These are phyloP conservation scores for Ictidomys tridecemlineatus DNA, from an alignment of 2,113 vertebrate genomes.

Conservation along the genomic window DNA sequence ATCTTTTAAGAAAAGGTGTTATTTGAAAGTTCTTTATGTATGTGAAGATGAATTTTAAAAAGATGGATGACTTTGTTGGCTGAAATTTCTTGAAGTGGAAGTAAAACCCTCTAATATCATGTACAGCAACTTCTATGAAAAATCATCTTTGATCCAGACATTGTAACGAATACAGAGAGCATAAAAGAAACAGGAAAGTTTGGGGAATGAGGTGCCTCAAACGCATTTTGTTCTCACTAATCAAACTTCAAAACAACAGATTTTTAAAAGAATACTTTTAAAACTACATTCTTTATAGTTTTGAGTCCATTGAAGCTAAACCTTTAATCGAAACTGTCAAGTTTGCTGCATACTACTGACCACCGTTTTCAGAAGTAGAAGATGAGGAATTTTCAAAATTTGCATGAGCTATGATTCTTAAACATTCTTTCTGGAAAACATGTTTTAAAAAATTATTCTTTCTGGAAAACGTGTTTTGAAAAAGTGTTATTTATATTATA, in stretches of 20 bases:
- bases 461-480: slow-evolving; percentile 29
- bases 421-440: slow-evolving; percentile 14
- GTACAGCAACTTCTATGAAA: neutral
- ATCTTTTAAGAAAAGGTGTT: slow-evolving; percentile 32
- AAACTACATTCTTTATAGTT: slow-evolving; percentile 10
- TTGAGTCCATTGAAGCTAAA: neutral
- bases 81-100: slow-evolving; percentile 38
- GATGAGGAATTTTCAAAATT: slow-evolving; percentile 2
- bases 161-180: neutral
- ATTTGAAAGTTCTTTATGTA: neutral
- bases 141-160: neutral
- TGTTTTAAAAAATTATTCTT: slow-evolving; percentile 19
- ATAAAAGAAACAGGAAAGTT: neutral
- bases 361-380: slow-evolving; percentile 34
- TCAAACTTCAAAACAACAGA: slow-evolving; percentile 44
- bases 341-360: neutral
- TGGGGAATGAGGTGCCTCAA: neutral
- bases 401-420: neutral
- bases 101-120: neutral
- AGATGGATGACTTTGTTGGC: neutral
- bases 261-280: slow-evolving; percentile 37
- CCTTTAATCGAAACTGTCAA: neutral
- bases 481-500: neutral
- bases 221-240: slow-evolving; percentile 23
- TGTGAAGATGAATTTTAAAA: slow-evolving; percentile 24